phyloP scores from a whole-genome alignment of 2,113 vertebrate species.

The Corvus moneduloides region DNA sequence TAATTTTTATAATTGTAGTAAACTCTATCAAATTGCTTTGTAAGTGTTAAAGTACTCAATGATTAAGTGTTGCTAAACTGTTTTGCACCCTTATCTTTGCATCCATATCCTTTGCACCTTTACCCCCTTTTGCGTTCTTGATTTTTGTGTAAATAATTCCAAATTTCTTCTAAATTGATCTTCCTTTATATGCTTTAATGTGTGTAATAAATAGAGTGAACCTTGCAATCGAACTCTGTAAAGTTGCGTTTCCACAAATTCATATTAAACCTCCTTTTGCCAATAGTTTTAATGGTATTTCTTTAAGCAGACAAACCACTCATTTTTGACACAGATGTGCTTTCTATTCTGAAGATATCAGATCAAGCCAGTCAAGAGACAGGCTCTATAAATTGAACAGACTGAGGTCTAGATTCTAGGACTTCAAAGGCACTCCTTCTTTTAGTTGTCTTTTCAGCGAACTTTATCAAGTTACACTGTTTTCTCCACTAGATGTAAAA shows the following conservation, averaged over 20 bases:
- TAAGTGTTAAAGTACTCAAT: not conserved
- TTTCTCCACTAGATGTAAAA: not conserved
- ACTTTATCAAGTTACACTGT: not conserved
- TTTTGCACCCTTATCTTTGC: not conserved
- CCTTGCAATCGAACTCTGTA: not conserved
- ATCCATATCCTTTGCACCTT: not conserved
- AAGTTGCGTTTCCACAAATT: not conserved
- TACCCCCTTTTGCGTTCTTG: not conserved
- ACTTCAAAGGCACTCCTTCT: not conserved
- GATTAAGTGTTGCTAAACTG: not conserved
- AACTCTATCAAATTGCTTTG: not conserved
- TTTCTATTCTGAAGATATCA: not conserved
- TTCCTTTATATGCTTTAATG: not conserved
- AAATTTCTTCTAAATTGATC: not conserved
- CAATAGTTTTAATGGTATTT: not conserved
- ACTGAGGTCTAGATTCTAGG: not conserved
- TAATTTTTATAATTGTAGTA: not conserved
- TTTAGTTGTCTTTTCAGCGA: not conserved
- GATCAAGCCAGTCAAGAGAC: not conserved
- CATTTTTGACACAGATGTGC: not conserved
- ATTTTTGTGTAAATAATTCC: not conserved
- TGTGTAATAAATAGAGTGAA: not conserved
- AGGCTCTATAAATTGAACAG: fast-evolving
- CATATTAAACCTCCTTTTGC: not conserved
- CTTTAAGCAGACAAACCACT: not conserved